Conservation (phyloP, 2,797 vertebrate species). For the Lacerta viridis region DNA sequence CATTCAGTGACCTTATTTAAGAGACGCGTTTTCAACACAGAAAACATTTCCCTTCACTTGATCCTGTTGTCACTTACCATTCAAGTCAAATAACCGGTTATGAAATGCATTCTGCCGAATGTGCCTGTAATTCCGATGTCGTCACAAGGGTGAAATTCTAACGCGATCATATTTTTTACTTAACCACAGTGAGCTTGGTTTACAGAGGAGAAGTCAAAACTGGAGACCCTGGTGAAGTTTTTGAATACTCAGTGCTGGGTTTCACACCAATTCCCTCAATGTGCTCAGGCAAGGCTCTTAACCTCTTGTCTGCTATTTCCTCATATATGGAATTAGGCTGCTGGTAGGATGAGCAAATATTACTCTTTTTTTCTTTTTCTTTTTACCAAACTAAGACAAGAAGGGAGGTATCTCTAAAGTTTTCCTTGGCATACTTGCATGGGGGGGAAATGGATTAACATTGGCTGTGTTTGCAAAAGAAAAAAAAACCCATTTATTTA, state of each 20-base stretch:
- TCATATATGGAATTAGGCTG: not conserved
- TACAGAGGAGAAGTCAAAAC: not conserved
- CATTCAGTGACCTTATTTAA: conserved; percentile 5
- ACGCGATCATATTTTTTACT: not conserved
- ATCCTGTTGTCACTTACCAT: conserved; percentile 1
- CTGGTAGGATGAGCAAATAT: not conserved
- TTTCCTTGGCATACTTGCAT: not conserved
- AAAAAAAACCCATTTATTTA: not conserved
- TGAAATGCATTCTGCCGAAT: not conserved
- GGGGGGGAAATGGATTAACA: not conserved
- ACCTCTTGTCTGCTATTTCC: not conserved
- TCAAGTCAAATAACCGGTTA: conserved; percentile 9
- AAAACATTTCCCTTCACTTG: conserved; percentile 22
- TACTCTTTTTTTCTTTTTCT: not conserved
- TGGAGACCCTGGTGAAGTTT: not conserved
- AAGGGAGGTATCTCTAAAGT: not conserved
- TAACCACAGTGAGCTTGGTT: not conserved
- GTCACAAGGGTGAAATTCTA: not conserved
- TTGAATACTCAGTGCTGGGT: not conserved
- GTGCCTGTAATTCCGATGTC: not conserved
- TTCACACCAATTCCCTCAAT: not conserved
- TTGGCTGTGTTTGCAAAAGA: not conserved
- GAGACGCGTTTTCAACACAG: conserved; percentile 11
- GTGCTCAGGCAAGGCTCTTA: conserved; percentile 4
- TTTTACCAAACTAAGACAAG: no score